These are phyloP conservation scores for Brachymystax lenok DNA, from an alignment of 2,797 vertebrate species.

Conservation along the genomic window DNA sequence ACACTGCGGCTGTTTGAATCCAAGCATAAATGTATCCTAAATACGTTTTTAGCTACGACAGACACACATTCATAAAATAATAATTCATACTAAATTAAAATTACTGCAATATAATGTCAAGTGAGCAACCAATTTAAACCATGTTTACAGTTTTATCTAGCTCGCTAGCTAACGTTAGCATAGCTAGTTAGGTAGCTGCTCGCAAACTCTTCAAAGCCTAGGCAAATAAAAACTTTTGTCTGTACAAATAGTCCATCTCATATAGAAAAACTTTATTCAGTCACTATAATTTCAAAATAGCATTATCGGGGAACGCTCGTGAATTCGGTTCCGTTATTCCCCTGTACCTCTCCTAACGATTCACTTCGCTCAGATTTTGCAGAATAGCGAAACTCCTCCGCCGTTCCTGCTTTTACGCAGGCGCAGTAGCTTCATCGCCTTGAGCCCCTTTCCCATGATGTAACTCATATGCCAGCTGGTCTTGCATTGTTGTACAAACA, in stretches of 20 bases:
- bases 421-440: not conserved
- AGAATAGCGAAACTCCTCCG: not conserved
- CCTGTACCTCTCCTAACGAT: not conserved
- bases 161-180: not conserved
- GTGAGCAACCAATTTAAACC: constrained; percentile 4
- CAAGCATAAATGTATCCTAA: constrained; percentile 60
- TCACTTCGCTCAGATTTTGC: not conserved
- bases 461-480: constrained; percentile 18
- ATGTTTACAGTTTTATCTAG: constrained; percentile 15
- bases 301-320: not conserved
- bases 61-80: constrained; percentile 18
- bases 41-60: constrained; percentile 14
- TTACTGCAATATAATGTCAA: not conserved
- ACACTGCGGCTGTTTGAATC: constrained; percentile 45
- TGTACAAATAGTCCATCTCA: not conserved
- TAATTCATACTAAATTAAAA: not conserved
- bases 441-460: constrained; percentile 7
- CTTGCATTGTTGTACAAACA: constrained; percentile 9
- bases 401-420: not conserved
- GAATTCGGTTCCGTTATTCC: not conserved
- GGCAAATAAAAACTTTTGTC: not conserved
- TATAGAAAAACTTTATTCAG: not conserved
- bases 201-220: not conserved
- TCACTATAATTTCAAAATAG: not conserved
- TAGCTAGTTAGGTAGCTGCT: constrained; percentile 2